phyloP scores from a whole-genome alignment of 2,888 invertebrate species.

The Papilio gigon region DNA sequence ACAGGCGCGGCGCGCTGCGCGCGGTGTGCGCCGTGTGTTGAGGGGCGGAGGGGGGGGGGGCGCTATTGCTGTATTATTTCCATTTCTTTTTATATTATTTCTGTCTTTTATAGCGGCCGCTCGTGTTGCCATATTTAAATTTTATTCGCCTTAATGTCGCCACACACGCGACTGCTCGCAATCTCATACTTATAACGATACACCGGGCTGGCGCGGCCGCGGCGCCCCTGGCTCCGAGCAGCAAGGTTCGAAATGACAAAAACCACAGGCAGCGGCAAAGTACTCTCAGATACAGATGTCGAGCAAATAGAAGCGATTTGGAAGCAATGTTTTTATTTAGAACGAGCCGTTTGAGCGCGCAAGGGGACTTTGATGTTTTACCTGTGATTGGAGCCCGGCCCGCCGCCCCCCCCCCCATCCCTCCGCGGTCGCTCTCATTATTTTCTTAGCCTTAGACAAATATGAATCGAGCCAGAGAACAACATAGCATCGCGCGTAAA shows the following conservation, averaged over 20 bases:
- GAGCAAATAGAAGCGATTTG: constrained; percentile 76
- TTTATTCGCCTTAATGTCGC: constrained; percentile 81
- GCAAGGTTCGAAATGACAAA: constrained; percentile 50
- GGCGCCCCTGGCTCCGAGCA: constrained; percentile 44
- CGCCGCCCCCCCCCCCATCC: too few relatives aligned
- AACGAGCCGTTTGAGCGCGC: constrained; percentile 71
- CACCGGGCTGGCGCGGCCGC: constrained; percentile 46
- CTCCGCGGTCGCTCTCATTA: constrained; percentile 46
- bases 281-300: constrained; percentile 65
- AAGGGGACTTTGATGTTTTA: constrained; percentile 69
- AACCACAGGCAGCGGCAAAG: constrained; percentile 37
- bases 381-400: constrained; percentile 74
- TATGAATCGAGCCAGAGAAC: constrained; percentile 17
- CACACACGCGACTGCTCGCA: constrained; percentile 77
- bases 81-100: constrained; percentile 72
- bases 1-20: constrained; percentile 5
- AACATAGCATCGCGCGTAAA: constrained; percentile 33
- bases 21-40: too few relatives aligned
- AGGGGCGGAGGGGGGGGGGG: neutral
- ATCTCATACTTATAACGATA: constrained; percentile 73
- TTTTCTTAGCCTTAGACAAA: constrained; percentile 42
- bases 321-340: constrained; percentile 81
- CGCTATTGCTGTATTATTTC: constrained; percentile 60
- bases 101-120: constrained; percentile 71
- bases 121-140: constrained; percentile 81